These are phyloP conservation scores for Cepaea nemoralis DNA, from an alignment of 1,140 invertebrate genomes.

Conservation along the genomic window DNA sequence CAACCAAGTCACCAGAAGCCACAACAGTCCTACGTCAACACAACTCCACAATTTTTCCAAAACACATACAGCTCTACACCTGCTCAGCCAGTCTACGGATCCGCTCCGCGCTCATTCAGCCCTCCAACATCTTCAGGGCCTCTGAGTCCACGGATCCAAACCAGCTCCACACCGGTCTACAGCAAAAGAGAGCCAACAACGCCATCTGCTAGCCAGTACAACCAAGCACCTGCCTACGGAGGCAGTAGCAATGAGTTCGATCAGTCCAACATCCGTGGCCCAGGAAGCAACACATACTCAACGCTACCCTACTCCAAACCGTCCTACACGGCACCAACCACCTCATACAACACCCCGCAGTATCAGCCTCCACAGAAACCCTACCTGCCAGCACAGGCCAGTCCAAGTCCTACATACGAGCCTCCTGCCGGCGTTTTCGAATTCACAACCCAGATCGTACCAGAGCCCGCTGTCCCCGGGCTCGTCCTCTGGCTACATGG, in stretches of 20 bases:
- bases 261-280: conserved; percentile 18
- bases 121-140: conserved; percentile 9
- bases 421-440: conserved; percentile 5
- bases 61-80: conserved; percentile 25
- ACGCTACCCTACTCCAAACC: conserved; percentile 18
- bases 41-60: background rate
- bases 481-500: conserved; percentile 34
- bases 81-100: background rate
- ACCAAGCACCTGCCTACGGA: background rate
- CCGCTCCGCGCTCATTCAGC: conserved; percentile 20
- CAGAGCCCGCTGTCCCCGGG: conserved; percentile 36
- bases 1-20: conserved; percentile 1
- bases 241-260: conserved; percentile 1
- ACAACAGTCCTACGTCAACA: background rate
- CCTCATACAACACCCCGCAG: conserved; percentile 20
- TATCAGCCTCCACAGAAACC: background rate
- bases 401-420: background rate
- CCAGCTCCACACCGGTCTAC: background rate
- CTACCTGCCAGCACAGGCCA: conserved; percentile 34
- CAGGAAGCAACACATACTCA: conserved; percentile 26
- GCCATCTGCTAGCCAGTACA: background rate
- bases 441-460: background rate
- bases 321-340: background rate
- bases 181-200: background rate
- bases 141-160: background rate